Evolutionary conservation across 1,140 invertebrate genomes (phyloP).

Genomic region (Drosophila littoralis): DNA sequence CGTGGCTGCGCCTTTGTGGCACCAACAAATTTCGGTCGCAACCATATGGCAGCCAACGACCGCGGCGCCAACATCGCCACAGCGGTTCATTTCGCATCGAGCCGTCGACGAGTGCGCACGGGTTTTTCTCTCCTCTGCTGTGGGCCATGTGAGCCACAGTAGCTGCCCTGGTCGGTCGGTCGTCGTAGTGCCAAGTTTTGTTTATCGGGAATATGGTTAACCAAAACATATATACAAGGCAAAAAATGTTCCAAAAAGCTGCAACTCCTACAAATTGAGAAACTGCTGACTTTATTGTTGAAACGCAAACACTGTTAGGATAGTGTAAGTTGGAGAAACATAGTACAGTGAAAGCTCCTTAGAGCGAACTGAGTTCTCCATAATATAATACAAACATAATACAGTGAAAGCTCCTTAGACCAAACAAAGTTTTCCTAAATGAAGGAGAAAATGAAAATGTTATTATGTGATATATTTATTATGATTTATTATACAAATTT

Average conservation of each 20-base stretch:
- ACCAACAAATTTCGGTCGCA: conserved; percentile 20
- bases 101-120: conserved; percentile 41
- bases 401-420: no score
- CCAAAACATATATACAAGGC: not conserved
- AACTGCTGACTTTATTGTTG: conserved; percentile 57
- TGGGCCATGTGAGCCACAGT: not conserved
- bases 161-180: not conserved
- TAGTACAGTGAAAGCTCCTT: not conserved
- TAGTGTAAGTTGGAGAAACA: conserved; percentile 14
- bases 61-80: conserved; percentile 1
- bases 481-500: no score
- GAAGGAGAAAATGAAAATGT: no score
- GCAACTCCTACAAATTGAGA: conserved; percentile 45
- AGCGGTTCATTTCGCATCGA: conserved; percentile 42
- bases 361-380: not conserved
- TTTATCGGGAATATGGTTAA: not conserved
- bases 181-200: conserved; percentile 8
- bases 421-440: no score
- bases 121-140: conserved; percentile 11
- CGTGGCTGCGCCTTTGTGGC: conserved; percentile 45
- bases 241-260: conserved; percentile 40
- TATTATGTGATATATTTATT: no score
- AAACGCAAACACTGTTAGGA: conserved; percentile 65
- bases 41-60: conserved; percentile 50
- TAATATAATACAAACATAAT: not conserved